Percentiles rank a stretch among this genome's conserved stretches.
Evolutionary conservation across 1,140 invertebrate species (phyloP).

Genomic region (Trichonephila inaurata): DNA sequence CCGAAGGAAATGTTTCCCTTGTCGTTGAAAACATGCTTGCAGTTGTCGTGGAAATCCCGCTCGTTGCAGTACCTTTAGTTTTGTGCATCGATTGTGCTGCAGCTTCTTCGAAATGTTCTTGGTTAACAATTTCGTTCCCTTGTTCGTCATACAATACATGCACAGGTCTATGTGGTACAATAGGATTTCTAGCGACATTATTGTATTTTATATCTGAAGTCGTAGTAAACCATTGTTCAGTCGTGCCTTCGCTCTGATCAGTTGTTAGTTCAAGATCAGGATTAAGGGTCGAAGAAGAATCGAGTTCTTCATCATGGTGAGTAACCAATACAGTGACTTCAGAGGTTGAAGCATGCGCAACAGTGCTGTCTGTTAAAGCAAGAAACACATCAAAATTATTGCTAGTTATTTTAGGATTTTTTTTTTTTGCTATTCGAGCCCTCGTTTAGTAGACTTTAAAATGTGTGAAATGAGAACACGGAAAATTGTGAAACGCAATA

Average conservation of each 20-base stretch:
- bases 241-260: constrained; percentile 65
- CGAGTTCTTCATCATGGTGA: constrained; percentile 32
- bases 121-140: constrained; percentile 62
- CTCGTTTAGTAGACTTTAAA: not conserved
- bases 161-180: constrained; percentile 27
- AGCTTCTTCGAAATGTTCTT: constrained; percentile 34
- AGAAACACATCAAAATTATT: constrained; percentile 32
- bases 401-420: too few species aligned
- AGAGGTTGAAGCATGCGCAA: constrained; percentile 27
- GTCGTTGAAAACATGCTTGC: not conserved
- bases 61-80: too few species aligned
- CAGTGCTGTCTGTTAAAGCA: constrained; percentile 67
- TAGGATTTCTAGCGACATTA: constrained; percentile 25
- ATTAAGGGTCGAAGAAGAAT: constrained; percentile 51
- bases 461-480: not conserved
- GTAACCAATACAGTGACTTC: constrained; percentile 42
- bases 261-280: constrained; percentile 70
- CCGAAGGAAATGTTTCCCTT: not conserved
- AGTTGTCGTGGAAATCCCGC: too few species aligned
- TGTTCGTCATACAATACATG: constrained; percentile 64
- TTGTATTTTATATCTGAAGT: constrained; percentile 11
- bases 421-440: constrained; percentile 59
- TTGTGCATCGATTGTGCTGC: too few species aligned
- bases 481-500: too few species aligned
- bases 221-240: constrained; percentile 74